Evolutionary conservation across 2,888 invertebrate species (phyloP).

Genomic region (Bruchidius siliquastri): DNA sequence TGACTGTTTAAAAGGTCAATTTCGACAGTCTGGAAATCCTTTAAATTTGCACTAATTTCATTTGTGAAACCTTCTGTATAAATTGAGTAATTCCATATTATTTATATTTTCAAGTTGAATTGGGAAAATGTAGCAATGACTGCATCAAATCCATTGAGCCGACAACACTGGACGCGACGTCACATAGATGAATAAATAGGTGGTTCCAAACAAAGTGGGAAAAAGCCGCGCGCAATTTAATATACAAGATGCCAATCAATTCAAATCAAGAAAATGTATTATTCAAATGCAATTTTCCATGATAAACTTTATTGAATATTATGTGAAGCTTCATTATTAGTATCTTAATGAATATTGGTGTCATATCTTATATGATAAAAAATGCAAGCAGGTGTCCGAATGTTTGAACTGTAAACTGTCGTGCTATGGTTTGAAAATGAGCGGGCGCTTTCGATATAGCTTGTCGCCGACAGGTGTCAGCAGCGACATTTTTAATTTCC

Average conservation of each 20-base stretch:
- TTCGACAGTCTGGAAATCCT: no score
- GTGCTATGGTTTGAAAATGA: neutral
- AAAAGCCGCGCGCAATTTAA: neutral
- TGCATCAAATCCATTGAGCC: neutral
- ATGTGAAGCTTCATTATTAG: neutral
- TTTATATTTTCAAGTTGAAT: no score
- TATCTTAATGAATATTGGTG: neutral
- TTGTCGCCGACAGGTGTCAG: conserved; percentile 27
- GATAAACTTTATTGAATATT: neutral
- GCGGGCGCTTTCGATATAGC: conserved; percentile 6
- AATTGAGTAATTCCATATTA: no score
- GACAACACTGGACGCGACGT: neutral
- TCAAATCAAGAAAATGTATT: neutral
- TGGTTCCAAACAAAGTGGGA: neutral
- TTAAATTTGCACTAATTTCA: no score
- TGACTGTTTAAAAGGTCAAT: no score
- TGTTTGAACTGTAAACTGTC: neutral
- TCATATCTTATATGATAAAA: neutral
- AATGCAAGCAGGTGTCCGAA: neutral
- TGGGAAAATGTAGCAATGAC: no score
- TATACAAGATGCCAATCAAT: neutral
- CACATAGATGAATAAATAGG: no score
- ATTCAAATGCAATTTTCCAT: neutral
- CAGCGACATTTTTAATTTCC: conserved; percentile 33
- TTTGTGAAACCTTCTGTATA: no score